A percentile compares a stretch with the other conserved stretches of the same genome.
Conservation (phyloP, 2,888 invertebrate genomes). For the Ichneumoninae sp. region DNA sequence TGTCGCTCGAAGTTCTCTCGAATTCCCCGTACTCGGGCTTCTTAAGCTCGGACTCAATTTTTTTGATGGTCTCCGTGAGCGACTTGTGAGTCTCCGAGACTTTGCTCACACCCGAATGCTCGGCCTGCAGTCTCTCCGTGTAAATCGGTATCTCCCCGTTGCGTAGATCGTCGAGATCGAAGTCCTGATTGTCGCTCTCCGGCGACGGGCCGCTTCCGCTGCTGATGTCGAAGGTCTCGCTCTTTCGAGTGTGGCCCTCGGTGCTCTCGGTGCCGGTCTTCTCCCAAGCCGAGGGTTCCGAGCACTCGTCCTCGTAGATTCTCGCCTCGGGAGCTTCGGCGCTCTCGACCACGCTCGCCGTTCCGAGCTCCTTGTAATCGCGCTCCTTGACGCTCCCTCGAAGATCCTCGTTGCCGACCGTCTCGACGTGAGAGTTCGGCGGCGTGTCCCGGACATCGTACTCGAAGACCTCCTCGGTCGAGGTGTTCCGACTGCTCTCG, state of each 20-base stretch:
- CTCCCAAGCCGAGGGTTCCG: conserved; percentile 80
- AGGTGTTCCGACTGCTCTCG: conserved; percentile 73
- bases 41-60: conserved; percentile 79
- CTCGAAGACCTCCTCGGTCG: conserved; percentile 78
- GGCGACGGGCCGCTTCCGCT: conserved; percentile 81
- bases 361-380: conserved; percentile 75
- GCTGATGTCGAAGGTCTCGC: conserved; percentile 82
- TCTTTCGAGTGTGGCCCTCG: conserved; percentile 80
- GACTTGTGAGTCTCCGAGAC: conserved; percentile 79
- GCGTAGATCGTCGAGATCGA: conserved; percentile 75
- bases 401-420: conserved; percentile 74
- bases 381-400: conserved; percentile 73
- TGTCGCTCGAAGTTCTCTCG: conserved; percentile 58
- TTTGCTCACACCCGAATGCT: conserved; percentile 71
- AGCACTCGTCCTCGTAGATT: conserved; percentile 77
- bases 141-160: conserved; percentile 72
- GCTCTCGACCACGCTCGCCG: conserved; percentile 61
- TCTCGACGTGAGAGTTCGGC: conserved; percentile 82
- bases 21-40: conserved; percentile 73
- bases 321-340: conserved; percentile 62
- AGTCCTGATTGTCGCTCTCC: conserved; percentile 79
- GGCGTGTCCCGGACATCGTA: conserved; percentile 81
- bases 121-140: conserved; percentile 65
- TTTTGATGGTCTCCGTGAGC: conserved; percentile 80
- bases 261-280: conserved; percentile 80